Evolutionary conservation across 2,113 vertebrate species (phyloP), one percentile per base, ranked within the genome.

Genomic region (Myotis lucifugus): DNA sequence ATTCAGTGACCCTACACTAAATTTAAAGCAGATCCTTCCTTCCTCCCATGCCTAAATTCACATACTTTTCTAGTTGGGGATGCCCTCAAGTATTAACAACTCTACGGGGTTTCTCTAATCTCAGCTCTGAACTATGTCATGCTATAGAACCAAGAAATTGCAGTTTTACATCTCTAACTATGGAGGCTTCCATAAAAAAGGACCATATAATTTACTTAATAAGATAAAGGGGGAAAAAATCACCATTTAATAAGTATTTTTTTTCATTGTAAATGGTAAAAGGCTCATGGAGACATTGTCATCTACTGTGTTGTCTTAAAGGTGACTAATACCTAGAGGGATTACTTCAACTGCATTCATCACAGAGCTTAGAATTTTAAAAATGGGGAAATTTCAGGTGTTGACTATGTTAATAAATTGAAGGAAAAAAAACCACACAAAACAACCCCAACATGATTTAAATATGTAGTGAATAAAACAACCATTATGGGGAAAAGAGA

Each of bases 21-120:
- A 99, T 98, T 99, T 99, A 99, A 99, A 99, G 98, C 98, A 99
- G 98, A 99, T 98, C 98, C 98, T 99, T 99, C 98, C 98, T 99
- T 99, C 98, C 98, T 99, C 98, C 98, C 98, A 99, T 99, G 98
- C 98, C 98, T 98, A 99, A 98, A 99, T 98, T 99, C 98, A 98
- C 98, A 99, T 98, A 98, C 98, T 98, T 99, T 98, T 98, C 98
- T 98, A 98, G 98, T 0, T 98, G 98, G 98, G 97, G 98, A 99
- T 99, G 98, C 98, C 98, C 98, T 98, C 97, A 50, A 98, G 98
- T 99, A 99, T 99, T 99, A 98, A 98, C 98, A 98, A 98, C 98
- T 98, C 98, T 98, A 98, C 98, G 98, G 98, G 98, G 98, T 98
- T 98, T 98, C 98, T 98, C 98, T 99, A 99, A 99, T 99, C 98